phyloP scores from a whole-genome alignment of 2,113 vertebrate species.

The Stercorarius parasiticus region DNA sequence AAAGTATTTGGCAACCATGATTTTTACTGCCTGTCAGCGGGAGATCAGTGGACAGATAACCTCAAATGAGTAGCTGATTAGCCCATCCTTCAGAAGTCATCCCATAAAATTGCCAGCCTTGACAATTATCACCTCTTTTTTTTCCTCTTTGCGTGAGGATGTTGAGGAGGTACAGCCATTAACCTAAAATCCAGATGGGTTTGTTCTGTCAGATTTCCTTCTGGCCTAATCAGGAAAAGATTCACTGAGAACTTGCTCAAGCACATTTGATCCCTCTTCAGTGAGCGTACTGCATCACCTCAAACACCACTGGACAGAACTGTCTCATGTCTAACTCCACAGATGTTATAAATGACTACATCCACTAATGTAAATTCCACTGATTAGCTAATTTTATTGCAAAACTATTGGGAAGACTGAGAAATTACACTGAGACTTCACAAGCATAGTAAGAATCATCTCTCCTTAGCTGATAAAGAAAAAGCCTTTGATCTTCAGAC shows the following conservation, averaged over 20 bases:
- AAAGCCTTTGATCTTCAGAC: conserved; percentile 20
- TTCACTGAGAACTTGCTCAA: not conserved
- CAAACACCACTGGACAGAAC: not conserved
- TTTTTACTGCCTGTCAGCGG: conserved; percentile 26
- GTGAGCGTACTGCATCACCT: not conserved
- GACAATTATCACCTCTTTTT: not conserved
- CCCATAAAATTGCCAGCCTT: not conserved
- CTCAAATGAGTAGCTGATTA: conserved; percentile 1
- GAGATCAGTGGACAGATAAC: conserved; percentile 33
- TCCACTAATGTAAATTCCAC: not conserved
- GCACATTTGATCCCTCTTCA: not conserved
- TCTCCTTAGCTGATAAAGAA: not conserved
- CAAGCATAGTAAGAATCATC: not conserved
- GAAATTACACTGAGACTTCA: not conserved
- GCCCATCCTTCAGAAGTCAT: not conserved
- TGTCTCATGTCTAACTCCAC: not conserved
- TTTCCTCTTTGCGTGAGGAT: not conserved
- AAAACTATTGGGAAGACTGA: not conserved
- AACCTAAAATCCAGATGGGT: not conserved
- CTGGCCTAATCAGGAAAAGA: not conserved
- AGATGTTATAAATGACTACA: not conserved
- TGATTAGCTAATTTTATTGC: not conserved
- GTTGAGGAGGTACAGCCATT: not conserved
- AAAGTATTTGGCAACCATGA: not conserved
- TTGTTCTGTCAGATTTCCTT: not conserved